Evolutionary conservation across 2,797 vertebrate genomes (phyloP).

Genomic region (Gadopsis marmoratus): DNA sequence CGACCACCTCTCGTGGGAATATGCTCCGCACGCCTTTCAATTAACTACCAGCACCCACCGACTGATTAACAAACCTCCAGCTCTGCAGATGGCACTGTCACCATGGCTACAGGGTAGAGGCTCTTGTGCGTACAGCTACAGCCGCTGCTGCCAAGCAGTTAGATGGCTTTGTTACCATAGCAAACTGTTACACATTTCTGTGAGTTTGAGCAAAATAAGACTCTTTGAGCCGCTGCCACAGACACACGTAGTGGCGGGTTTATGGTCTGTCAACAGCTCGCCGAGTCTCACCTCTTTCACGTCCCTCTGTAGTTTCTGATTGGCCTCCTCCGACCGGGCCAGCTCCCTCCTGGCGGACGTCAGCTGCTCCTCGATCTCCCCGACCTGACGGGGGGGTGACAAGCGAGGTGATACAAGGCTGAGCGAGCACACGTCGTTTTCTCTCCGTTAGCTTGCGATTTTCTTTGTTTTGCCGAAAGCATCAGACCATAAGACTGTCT

Average conservation of each 20-base stretch:
- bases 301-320: constrained; percentile 92
- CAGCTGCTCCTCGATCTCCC: constrained; percentile 94
- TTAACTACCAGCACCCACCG: constrained; percentile 14
- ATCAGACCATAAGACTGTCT: background rate
- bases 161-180: constrained; percentile 63
- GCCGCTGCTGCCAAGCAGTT: constrained; percentile 56
- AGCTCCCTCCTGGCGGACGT: constrained; percentile 91
- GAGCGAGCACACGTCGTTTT: constrained; percentile 12
- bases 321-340: constrained; percentile 91
- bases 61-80: constrained; percentile 41
- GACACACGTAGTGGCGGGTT: constrained; percentile 25
- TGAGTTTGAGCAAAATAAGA: constrained; percentile 45
- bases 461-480: background rate
- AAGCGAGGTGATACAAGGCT: background rate
- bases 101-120: constrained; percentile 50
- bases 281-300: constrained; percentile 89
- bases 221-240: constrained; percentile 25
- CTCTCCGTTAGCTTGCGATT: constrained; percentile 1
- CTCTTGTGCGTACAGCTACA: constrained; percentile 44
- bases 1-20: constrained; percentile 2
- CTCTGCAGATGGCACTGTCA: constrained; percentile 31
- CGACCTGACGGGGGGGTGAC: constrained; percentile 81
- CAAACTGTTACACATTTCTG: constrained; percentile 52
- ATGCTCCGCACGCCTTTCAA: constrained; percentile 10
- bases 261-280: constrained; percentile 34